phyloP scores from a whole-genome alignment of 2,113 vertebrate genomes.

The Andinoacara biseriatus region DNA sequence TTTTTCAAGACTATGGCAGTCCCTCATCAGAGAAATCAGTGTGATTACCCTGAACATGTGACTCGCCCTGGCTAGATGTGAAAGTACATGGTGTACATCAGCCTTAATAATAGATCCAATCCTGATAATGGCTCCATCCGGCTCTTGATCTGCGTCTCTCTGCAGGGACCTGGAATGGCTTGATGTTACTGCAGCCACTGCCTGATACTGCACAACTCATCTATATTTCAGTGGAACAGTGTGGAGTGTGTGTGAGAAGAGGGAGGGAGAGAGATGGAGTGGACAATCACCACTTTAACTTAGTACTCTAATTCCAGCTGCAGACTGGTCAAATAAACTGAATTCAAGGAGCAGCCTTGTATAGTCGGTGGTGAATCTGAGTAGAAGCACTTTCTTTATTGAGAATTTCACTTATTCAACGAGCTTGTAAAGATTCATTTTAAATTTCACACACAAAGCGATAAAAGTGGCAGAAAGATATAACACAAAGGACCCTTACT shows the following conservation, averaged over 20 bases:
- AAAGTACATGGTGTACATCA: not conserved
- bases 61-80: not conserved
- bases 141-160: slow-evolving; percentile 27
- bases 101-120: slow-evolving; percentile 35
- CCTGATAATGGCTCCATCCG: slow-evolving; percentile 38
- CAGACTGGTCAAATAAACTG: slow-evolving; percentile 4
- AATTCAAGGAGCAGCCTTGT: not conserved
- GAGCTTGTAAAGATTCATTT: not conserved
- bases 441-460: not conserved
- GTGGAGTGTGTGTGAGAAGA: not conserved
- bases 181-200: slow-evolving; percentile 38
- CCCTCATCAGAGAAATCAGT: not conserved
- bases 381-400: not conserved
- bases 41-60: slow-evolving; percentile 14
- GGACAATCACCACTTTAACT: slow-evolving; percentile 46
- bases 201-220: slow-evolving; percentile 48
- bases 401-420: not conserved
- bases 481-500: not conserved
- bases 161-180: slow-evolving; percentile 24
- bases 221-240: slow-evolving; percentile 44
- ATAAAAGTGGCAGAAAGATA: not conserved
- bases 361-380: not conserved
- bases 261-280: not conserved
- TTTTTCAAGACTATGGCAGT: not conserved
- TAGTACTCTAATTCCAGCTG: slow-evolving; percentile 37